phyloP scores from a whole-genome alignment of 2,113 vertebrate species.

The Strigops habroptila region DNA sequence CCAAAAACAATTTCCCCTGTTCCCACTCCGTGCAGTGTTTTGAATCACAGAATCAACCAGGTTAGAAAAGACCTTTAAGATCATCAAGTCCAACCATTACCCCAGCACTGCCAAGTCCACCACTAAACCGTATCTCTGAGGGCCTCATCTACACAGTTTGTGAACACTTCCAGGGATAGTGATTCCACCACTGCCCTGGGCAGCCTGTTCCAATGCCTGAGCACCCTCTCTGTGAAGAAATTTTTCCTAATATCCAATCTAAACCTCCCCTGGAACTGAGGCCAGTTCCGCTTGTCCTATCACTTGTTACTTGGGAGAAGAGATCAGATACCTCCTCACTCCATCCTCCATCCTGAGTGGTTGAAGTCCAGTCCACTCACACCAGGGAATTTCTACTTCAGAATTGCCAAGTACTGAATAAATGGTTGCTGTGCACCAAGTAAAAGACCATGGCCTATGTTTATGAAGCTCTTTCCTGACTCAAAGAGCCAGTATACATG shows the following conservation, averaged over 20 bases:
- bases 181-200: neutral
- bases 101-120: neutral
- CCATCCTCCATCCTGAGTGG: neutral
- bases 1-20: neutral
- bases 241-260: neutral
- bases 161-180: neutral
- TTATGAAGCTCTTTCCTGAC: neutral
- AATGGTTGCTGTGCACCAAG: neutral
- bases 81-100: neutral
- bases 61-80: neutral
- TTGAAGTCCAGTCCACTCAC: neutral
- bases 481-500: neutral
- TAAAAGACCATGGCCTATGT: neutral
- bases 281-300: neutral
- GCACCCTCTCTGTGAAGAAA: neutral
- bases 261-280: neutral
- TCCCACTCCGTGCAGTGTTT: neutral
- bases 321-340: neutral
- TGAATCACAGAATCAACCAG: neutral
- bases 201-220: neutral
- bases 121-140: neutral
- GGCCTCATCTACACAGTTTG: neutral
- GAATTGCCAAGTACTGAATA: neutral
- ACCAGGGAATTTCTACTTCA: neutral
- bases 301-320: neutral